Evolutionary conservation across 2,113 vertebrate species (phyloP), one percentile per base, ranked within the genome.

Genomic region (Mormyrus lacerda): DNA sequence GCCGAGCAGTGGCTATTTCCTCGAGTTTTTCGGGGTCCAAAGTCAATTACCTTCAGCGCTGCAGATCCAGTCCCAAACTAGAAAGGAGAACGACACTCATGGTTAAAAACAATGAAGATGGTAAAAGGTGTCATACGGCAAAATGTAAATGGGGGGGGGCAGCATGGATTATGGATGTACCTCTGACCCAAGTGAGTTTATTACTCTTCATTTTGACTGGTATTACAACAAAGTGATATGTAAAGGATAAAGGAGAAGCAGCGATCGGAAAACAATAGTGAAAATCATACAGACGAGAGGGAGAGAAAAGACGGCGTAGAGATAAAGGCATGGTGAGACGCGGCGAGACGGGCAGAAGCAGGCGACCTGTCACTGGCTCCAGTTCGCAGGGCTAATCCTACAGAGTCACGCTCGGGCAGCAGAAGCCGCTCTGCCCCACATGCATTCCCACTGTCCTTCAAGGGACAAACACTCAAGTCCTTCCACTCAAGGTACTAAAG

Each of bases 31-130:
- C 17, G 44, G 15, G n/a, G 13, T 50, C 47, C 5, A 3, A 53
- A 45, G 0, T 8, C 48, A 86, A 79, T 88, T 90, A 96, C 96
- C 94, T 93, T 92, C 89, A 51, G 94, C 94, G 1, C 92, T 94
- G 92, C 91, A 89, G 87, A 96, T 96, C 95, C 96, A 96, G 31
- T 47, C 93, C 96, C 96, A 96, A 31, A 96, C 96, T 96, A 50
- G 58, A 87, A 76, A 89, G 21, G 1, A 65, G 88, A n/a, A 19
- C 48, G 84, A 73, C 9, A 53, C 1, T 45, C 31, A 5, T 13
- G 5, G 47, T 55, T 47, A 89, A 24, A 35, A 45, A 47, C 19
- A 89, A n/a, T 3, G 44, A n/a, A 61, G 39, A 89, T 2, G 6
- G n/a, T 24, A 27, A 11, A 87, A 42, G 5, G 13, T 89, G 47